Percentiles rank a stretch among this genome's conserved stretches.
These are phyloP conservation scores for Ooceraea biroi DNA, from an alignment of 1,140 invertebrate genomes.

Conservation along the genomic window DNA sequence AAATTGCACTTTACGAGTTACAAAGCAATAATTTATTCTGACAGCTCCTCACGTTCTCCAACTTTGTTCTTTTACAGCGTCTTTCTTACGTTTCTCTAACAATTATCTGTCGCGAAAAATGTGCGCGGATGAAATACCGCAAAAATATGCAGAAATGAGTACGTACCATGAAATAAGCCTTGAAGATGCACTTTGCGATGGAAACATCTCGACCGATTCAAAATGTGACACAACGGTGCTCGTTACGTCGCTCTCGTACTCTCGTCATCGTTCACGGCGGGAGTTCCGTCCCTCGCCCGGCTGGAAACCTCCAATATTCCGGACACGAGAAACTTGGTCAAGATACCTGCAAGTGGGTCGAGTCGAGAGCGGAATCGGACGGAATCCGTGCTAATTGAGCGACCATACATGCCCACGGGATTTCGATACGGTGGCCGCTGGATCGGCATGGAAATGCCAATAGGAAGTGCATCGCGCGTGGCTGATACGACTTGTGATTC, in stretches of 20 bases:
- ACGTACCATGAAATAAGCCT: not conserved
- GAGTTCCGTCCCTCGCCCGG: constrained; percentile 13
- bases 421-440: not conserved
- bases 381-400: constrained; percentile 61
- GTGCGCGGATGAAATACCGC: not conserved
- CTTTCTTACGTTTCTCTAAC: not conserved
- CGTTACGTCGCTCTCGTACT: constrained; percentile 20
- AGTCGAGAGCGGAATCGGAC: not conserved
- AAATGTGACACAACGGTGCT: constrained; percentile 37
- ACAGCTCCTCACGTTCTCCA: too few species aligned
- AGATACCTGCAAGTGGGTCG: constrained; percentile 66
- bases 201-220: constrained; percentile 5
- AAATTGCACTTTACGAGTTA: not conserved
- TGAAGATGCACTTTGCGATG: not conserved
- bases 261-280: constrained; percentile 36
- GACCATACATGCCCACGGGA: not conserved
- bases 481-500: constrained; percentile 62
- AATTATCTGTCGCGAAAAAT: not conserved
- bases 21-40: not conserved
- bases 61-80: not conserved
- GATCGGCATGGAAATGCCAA: constrained; percentile 37
- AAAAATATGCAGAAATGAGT: too few species aligned
- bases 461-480: constrained; percentile 8
- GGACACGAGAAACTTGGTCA: constrained; percentile 61
- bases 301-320: constrained; percentile 25